phyloP scores from a whole-genome alignment of 2,888 invertebrate species.

The Ochropleura leucogaster region DNA sequence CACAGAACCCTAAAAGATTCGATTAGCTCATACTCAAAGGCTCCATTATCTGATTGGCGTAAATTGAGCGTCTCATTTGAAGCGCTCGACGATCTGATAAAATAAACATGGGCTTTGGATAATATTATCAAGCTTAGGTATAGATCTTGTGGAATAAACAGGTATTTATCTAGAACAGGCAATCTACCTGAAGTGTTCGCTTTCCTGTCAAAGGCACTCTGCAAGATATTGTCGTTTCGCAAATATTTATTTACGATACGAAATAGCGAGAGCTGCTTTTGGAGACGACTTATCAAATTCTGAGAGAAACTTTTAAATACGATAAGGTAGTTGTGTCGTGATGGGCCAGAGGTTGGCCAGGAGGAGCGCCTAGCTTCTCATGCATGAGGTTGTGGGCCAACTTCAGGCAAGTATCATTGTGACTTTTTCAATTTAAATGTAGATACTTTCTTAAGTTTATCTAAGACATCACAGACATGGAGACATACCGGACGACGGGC shows the following conservation, averaged over 20 bases:
- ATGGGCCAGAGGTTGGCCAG: too few species aligned
- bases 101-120: slow-evolving; percentile 52
- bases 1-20: slow-evolving; percentile 23
- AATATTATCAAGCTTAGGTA: slow-evolving; percentile 39
- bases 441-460: too few species aligned
- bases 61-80: slow-evolving; percentile 45
- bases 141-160: slow-evolving; percentile 38
- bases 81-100: slow-evolving; percentile 45
- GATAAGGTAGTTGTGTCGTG: not conserved
- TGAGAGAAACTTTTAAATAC: not conserved
- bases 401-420: too few species aligned
- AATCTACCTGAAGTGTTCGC: slow-evolving; percentile 26
- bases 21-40: slow-evolving; percentile 36
- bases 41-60: slow-evolving; percentile 55
- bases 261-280: not conserved
- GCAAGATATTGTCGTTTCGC: slow-evolving; percentile 5
- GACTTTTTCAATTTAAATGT: too few species aligned
- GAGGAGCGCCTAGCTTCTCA: too few species aligned
- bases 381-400: too few species aligned
- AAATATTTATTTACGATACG: slow-evolving; percentile 29
- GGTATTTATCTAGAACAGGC: slow-evolving; percentile 27
- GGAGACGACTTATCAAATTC: slow-evolving; percentile 1
- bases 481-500: too few species aligned
- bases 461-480: too few species aligned
- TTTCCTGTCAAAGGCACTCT: slow-evolving; percentile 13